Conservation (phyloP, 37 sponge, comb jelly and placozoan genomes). For the Oopsacas minuta region DNA sequence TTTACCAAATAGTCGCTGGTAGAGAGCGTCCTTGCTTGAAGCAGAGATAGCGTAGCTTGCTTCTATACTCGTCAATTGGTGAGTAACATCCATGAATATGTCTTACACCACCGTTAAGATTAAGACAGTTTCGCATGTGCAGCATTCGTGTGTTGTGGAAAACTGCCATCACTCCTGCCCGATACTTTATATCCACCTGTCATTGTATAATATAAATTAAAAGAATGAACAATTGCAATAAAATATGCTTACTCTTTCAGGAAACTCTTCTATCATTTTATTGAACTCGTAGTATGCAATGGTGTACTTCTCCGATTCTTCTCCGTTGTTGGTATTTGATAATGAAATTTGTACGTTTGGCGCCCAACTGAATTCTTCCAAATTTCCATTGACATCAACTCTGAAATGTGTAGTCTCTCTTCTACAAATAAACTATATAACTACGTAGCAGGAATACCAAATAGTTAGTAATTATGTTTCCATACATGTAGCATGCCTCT, state of each 20-base stretch:
- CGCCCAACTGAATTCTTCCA: neutral
- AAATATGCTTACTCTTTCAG: neutral
- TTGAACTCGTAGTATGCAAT: neutral
- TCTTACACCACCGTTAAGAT: conserved; percentile 6
- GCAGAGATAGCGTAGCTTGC: neutral
- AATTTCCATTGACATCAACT: neutral
- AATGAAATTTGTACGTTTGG: neutral
- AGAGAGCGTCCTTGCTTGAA: neutral
- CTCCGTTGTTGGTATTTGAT: neutral
- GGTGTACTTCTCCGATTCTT: neutral
- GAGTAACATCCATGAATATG: neutral
- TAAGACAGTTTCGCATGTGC: neutral
- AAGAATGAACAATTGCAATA: no score
- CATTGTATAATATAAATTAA: no score
- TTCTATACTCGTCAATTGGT: neutral
- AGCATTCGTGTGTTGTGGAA: neutral
- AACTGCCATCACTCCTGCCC: neutral
- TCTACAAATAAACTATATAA: no score
- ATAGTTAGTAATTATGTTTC: neutral
- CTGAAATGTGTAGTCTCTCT: neutral
- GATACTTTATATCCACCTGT: no score
- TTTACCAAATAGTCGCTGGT: no score
- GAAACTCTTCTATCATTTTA: neutral
- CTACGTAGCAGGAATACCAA: neutral
- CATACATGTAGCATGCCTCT: neutral